These are phyloP conservation scores for Xylota sylvarum DNA, from an alignment of 2,888 invertebrate genomes.

Conservation along the genomic window DNA sequence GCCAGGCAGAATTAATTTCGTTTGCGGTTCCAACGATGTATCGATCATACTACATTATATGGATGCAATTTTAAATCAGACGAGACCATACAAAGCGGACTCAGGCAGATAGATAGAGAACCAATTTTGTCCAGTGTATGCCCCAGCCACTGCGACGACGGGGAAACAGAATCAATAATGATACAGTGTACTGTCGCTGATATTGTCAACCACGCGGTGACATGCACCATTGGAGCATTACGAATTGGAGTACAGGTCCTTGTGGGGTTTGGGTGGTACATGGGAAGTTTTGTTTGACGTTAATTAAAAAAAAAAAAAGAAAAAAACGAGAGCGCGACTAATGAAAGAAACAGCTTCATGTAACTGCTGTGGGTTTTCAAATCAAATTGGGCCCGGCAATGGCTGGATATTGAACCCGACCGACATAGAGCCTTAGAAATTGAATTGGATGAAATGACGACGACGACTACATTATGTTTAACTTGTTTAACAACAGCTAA, in stretches of 20 bases:
- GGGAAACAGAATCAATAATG: constrained; percentile 68
- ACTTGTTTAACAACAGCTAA: no score
- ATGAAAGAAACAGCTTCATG: constrained; percentile 24
- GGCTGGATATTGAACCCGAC: constrained; percentile 6
- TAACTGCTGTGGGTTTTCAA: constrained; percentile 9
- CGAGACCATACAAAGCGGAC: constrained; percentile 35
- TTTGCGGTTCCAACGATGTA: constrained; percentile 69
- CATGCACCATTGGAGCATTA: constrained; percentile 30
- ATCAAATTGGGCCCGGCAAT: constrained; percentile 9
- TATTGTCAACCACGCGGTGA: constrained; percentile 49
- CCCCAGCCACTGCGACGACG: constrained; percentile 44
- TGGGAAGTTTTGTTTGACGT: constrained; percentile 41
- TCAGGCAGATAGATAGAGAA: constrained; percentile 43
- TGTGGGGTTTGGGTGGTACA: neutral
- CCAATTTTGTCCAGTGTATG: constrained; percentile 60
- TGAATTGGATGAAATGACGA: no score
- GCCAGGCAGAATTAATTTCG: constrained; percentile 69
- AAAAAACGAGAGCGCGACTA: neutral
- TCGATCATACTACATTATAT: constrained; percentile 73
- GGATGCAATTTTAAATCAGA: constrained; percentile 69
- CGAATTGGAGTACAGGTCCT: constrained; percentile 2
- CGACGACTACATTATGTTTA: no score
- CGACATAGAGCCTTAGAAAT: neutral
- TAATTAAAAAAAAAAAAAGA: constrained; percentile 57
- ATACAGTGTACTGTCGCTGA: constrained; percentile 39